Percentiles rank a stretch among this genome's conserved stretches.
These are phyloP conservation scores for Huso huso DNA, from an alignment of 2,797 vertebrate genomes.

Conservation along the genomic window DNA sequence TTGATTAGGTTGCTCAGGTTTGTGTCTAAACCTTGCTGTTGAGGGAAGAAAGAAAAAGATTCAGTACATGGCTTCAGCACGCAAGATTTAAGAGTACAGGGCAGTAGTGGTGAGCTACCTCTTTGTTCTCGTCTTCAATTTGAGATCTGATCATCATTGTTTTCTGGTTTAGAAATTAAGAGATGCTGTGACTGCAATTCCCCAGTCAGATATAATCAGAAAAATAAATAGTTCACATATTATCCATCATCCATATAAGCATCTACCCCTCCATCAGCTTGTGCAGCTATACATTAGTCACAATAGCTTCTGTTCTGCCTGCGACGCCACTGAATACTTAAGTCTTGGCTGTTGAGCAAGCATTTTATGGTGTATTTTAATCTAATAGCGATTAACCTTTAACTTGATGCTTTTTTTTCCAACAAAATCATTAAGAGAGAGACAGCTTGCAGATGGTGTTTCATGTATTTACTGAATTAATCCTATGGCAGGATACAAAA, in stretches of 20 bases:
- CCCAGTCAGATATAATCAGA: constrained; percentile 39
- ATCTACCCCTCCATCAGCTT: constrained; percentile 41
- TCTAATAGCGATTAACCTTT: no score
- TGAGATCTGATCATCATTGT: constrained; percentile 39
- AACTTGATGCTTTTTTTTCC: no score
- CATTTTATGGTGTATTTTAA: no score
- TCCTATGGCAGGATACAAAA: no score
- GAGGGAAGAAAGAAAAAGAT: constrained; percentile 25
- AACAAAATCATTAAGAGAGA: no score
- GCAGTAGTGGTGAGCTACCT: constrained; percentile 38
- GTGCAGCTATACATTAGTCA: neutral
- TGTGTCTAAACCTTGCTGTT: constrained; percentile 85
- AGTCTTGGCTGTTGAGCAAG: no score
- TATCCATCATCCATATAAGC: constrained; percentile 44
- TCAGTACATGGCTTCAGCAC: constrained; percentile 27
- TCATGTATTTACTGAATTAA: no score
- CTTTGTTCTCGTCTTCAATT: constrained; percentile 32
- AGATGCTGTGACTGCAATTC: constrained; percentile 41
- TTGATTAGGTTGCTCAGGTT: constrained; percentile 86
- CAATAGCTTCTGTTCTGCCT: neutral
- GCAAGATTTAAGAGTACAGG: constrained; percentile 31
- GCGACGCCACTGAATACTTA: no score
- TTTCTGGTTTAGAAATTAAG: constrained; percentile 43
- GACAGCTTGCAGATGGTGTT: no score
- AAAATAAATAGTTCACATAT: constrained; percentile 51